Percentiles rank a stretch among this genome's conserved stretches.
Conservation (phyloP, 1,140 invertebrate species). For the Brachystomella parvula region DNA sequence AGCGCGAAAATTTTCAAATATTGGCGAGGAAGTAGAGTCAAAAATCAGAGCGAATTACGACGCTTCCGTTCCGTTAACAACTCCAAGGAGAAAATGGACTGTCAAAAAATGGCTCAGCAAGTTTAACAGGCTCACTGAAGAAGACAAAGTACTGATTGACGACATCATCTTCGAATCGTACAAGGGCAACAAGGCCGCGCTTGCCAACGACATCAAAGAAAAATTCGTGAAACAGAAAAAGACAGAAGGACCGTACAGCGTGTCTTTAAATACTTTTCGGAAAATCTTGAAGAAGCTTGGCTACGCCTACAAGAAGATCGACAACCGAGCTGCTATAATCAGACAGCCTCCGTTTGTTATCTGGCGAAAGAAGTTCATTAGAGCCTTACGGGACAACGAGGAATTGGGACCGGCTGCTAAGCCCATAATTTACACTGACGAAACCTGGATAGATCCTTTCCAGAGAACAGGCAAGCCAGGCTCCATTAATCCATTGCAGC, state of each 20-base stretch:
- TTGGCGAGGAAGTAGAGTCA: background rate
- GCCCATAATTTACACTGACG: background rate
- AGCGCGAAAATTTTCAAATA: background rate
- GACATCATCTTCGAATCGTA: background rate
- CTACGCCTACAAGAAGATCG: background rate
- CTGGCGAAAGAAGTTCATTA: background rate
- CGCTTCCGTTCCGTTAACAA: background rate
- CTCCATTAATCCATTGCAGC: no score
- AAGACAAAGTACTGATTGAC: background rate
- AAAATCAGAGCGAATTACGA: background rate
- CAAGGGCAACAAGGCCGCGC: background rate
- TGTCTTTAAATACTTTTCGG: background rate
- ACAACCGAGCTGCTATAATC: background rate
- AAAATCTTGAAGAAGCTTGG: background rate
- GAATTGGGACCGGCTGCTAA: background rate
- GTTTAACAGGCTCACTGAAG: background rate
- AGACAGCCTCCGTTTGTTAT: background rate
- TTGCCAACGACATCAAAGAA: background rate
- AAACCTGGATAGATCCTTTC: background rate
- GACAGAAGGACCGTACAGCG: background rate
- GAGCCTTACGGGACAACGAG: background rate
- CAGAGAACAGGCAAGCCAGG: background rate
- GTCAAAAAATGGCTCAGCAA: background rate
- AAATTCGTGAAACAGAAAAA: background rate
- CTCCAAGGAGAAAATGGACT: background rate